Conservation (phyloP, 1,140 invertebrate species). For the Lerema accius region DNA sequence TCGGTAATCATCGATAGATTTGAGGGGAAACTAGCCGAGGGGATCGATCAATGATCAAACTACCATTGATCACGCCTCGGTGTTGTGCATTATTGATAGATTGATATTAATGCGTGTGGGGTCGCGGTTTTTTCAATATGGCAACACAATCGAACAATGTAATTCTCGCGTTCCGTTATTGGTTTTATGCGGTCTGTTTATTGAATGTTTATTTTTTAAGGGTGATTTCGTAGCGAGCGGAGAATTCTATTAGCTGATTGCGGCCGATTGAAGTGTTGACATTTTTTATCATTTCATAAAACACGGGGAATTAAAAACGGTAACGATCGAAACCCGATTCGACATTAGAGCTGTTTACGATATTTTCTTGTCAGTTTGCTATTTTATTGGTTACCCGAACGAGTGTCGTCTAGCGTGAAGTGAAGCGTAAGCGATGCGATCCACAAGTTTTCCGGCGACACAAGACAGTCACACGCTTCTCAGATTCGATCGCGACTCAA, state of each 20-base stretch:
- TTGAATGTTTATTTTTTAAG: slow-evolving; percentile 53
- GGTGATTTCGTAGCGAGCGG: slow-evolving; percentile 29
- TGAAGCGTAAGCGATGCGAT: slow-evolving; percentile 5
- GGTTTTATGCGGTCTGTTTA: slow-evolving; percentile 52
- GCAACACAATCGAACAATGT: slow-evolving; percentile 71
- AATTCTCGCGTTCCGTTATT: slow-evolving; percentile 59
- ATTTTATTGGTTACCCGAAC: background rate
- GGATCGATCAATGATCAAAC: slow-evolving; percentile 63
- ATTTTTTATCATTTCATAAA: slow-evolving; percentile 8
- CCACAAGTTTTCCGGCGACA: slow-evolving; percentile 13
- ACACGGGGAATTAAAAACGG: background rate
- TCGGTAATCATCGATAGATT: slow-evolving; percentile 66
- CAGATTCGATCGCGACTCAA: slow-evolving; percentile 49
- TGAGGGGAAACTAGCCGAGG: slow-evolving; percentile 57
- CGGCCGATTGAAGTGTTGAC: slow-evolving; percentile 27
- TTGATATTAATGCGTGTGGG: slow-evolving; percentile 75
- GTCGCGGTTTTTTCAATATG: slow-evolving; percentile 70
- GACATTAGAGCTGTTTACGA: slow-evolving; percentile 3
- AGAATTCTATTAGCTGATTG: slow-evolving; percentile 33
- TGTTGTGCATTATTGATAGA: slow-evolving; percentile 78
- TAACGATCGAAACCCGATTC: background rate
- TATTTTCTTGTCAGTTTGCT: slow-evolving; percentile 1
- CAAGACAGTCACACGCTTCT: slow-evolving; percentile 30
- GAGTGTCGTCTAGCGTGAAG: background rate
- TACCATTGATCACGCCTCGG: slow-evolving; percentile 72